A percentile compares a stretch with the other conserved stretches of the same genome.
Conservation (phyloP, 2,797 vertebrate species). For the Spondyliosoma cantharus region DNA sequence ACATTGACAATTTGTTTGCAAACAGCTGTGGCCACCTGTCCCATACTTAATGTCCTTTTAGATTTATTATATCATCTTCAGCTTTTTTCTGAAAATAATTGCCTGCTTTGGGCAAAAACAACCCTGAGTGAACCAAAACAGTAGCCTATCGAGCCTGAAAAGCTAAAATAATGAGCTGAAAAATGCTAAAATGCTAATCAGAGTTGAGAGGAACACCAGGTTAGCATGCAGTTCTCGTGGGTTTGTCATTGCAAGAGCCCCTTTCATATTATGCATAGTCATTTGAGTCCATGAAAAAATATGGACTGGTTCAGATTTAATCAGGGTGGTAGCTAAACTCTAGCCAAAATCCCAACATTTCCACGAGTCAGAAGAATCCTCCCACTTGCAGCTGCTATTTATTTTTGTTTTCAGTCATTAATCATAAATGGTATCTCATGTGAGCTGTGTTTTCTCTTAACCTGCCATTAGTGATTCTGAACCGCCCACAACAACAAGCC, state of each 20-base stretch:
- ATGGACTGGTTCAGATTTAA: conserved; percentile 11
- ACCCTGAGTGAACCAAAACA: not conserved
- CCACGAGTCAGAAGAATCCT: not conserved
- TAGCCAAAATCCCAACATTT: not conserved
- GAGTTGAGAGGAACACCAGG: not conserved
- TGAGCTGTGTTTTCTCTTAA: conserved; percentile 18
- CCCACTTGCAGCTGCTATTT: conserved; percentile 28
- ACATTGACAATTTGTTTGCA: not conserved
- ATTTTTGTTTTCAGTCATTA: conserved; percentile 41
- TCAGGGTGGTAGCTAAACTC: not conserved
- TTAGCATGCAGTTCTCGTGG: not conserved
- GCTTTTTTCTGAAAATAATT: not conserved
- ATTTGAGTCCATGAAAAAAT: not conserved
- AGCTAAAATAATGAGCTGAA: not conserved
- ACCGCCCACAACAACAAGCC: conserved; percentile 16
- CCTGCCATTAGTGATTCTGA: conserved; percentile 18
- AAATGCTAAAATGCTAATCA: not conserved
- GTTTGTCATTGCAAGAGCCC: not conserved
- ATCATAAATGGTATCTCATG: conserved; percentile 28
- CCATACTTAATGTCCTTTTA: not conserved
- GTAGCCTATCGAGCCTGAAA: not conserved
- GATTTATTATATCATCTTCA: not conserved
- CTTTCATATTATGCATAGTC: not conserved
- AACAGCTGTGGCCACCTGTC: not conserved
- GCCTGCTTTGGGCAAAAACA: not conserved